Evolutionary conservation across 1,140 invertebrate species (phyloP).

Genomic region (Bicyclus anynana): DNA sequence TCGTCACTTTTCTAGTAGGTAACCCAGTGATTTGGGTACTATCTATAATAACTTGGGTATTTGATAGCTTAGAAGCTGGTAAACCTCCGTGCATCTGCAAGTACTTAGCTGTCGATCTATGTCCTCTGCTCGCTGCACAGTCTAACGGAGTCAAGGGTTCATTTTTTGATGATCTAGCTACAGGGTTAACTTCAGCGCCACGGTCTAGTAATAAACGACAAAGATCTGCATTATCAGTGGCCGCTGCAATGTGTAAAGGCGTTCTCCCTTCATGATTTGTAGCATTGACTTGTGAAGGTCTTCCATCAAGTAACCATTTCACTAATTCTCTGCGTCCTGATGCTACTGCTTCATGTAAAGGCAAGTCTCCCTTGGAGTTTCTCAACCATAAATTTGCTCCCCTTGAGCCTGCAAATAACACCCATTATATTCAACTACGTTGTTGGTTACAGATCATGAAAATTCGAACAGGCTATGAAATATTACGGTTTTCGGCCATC

Average conservation of each 20-base stretch:
- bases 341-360: conserved; percentile 95
- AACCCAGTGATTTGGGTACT: conserved; percentile 60
- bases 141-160: conserved; percentile 92
- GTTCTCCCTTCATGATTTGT: conserved; percentile 95
- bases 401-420: conserved; percentile 80
- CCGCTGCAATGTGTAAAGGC: conserved; percentile 94
- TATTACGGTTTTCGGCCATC: no score
- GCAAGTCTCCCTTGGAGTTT: conserved; percentile 93
- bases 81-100: conserved; percentile 93
- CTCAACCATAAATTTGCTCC: conserved; percentile 94
- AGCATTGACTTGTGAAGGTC: conserved; percentile 90
- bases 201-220: conserved; percentile 92
- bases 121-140: conserved; percentile 90
- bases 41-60: conserved; percentile 70
- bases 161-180: conserved; percentile 90
- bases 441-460: background rate
- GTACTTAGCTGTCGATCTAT: conserved; percentile 94
- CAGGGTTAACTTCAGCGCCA: conserved; percentile 88
- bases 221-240: conserved; percentile 96
- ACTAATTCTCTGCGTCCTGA: conserved; percentile 93
- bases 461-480: no score
- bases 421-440: background rate
- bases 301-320: conserved; percentile 89
- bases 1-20: conserved; percentile 70
- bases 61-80: conserved; percentile 83